Conservation (phyloP, 1,140 invertebrate species). For the Magallana ariakensis region DNA sequence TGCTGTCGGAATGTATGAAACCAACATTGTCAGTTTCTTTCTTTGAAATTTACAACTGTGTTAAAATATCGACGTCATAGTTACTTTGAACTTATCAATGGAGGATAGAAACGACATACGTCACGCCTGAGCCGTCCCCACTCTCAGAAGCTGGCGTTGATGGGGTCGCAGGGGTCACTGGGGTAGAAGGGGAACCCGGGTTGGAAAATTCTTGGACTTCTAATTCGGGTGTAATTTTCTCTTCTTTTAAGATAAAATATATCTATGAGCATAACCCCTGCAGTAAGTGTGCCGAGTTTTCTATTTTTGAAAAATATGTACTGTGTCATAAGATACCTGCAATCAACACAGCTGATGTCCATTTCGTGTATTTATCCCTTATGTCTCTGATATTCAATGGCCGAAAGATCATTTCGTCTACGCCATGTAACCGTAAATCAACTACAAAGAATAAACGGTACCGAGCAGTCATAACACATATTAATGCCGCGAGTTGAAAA, state of each 20-base stretch:
- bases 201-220: constrained; percentile 32
- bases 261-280: neutral
- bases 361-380: constrained; percentile 64
- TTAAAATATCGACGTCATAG: too few relatives aligned
- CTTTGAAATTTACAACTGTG: neutral
- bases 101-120: neutral
- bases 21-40: neutral
- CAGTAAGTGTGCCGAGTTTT: too few relatives aligned
- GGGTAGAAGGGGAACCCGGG: constrained; percentile 43
- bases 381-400: constrained; percentile 57
- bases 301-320: too few relatives aligned
- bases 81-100: too few relatives aligned
- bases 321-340: constrained; percentile 35
- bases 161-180: constrained; percentile 40
- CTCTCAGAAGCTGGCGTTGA: constrained; percentile 47
- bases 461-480: neutral
- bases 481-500: too few relatives aligned
- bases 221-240: constrained; percentile 11
- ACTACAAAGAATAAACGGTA: constrained; percentile 55
- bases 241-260: too few relatives aligned
- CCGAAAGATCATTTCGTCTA: constrained; percentile 64
- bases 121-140: constrained; percentile 37
- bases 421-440: constrained; percentile 66
- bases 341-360: constrained; percentile 59
- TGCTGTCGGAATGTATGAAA: neutral